These are phyloP conservation scores for Hyposmocoma kahamanoa DNA, from an alignment of 1,140 invertebrate genomes.

Conservation along the genomic window DNA sequence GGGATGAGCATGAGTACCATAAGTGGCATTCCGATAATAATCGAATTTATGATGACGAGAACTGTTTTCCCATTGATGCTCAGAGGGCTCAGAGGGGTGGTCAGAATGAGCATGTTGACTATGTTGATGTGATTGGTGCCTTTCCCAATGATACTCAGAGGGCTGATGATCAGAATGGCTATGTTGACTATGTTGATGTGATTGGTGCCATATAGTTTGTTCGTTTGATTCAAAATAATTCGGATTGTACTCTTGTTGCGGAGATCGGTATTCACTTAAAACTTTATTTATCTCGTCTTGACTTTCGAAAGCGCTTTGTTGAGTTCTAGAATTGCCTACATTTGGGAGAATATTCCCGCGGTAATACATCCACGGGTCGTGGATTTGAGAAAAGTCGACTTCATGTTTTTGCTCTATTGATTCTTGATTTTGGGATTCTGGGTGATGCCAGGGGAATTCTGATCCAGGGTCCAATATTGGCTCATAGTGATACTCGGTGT, in stretches of 20 bases:
- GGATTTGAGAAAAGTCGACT: conserved; percentile 68
- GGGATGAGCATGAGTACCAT: no score
- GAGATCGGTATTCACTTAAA: conserved; percentile 38
- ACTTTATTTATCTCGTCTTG: no score
- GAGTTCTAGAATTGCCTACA: conserved; percentile 12
- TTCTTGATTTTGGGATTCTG: conserved; percentile 33
- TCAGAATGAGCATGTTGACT: not conserved
- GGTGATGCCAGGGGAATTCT: conserved; percentile 68
- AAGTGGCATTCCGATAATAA: no score
- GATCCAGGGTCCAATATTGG: conserved; percentile 49
- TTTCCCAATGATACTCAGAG: not conserved
- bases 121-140: conserved; percentile 8
- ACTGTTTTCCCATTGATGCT: conserved; percentile 3
- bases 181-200: not conserved
- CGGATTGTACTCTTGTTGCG: conserved; percentile 9
- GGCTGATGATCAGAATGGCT: not conserved
- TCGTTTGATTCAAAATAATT: conserved; percentile 1
- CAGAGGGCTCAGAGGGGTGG: no score
- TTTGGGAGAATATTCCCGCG: conserved; percentile 45
- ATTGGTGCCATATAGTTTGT: conserved; percentile 6
- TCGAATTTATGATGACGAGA: not conserved
- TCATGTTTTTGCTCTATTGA: conserved; percentile 18
- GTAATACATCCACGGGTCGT: conserved; percentile 76
- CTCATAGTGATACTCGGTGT: conserved; percentile 39
- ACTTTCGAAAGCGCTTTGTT: no score